Conservation (phyloP, 2,797 vertebrate genomes). For the Hydrophis major region DNA sequence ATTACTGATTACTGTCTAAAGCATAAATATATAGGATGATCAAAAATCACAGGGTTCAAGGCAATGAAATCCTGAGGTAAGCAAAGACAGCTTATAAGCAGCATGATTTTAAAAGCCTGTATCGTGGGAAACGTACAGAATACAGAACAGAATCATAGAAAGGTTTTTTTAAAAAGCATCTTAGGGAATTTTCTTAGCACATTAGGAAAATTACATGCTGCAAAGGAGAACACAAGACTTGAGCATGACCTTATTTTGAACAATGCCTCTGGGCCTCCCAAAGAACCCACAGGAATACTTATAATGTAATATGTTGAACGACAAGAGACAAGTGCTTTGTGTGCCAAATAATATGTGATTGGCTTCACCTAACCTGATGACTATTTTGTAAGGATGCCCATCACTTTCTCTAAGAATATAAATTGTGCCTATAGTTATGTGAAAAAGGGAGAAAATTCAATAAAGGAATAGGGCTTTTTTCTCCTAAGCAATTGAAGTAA, state of each 20-base stretch:
- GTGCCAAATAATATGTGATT: not conserved
- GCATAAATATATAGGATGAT: not conserved
- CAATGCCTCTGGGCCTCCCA: not conserved
- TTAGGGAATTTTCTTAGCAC: not conserved
- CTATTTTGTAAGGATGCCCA: not conserved
- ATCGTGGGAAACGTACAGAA: not conserved
- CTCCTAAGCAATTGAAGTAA: not conserved
- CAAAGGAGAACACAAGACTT: not conserved
- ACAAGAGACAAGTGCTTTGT: not conserved
- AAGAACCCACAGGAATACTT: not conserved
- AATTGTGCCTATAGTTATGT: not conserved
- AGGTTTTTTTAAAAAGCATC: not conserved
- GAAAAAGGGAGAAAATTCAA: not conserved
- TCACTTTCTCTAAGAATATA: not conserved
- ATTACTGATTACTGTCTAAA: not conserved
- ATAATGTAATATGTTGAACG: not conserved
- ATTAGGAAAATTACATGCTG: not conserved
- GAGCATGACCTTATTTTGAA: not conserved
- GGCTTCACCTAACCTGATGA: not conserved
- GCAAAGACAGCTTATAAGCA: not conserved
- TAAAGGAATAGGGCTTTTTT: not conserved
- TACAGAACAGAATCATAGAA: not conserved
- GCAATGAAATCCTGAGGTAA: not conserved
- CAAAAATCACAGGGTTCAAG: not conserved
- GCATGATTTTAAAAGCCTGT: not conserved